Percentiles rank a stretch among this genome's conserved stretches.
These are phyloP conservation scores for Antrozous pallidus DNA, from an alignment of 2,797 vertebrate genomes.

Conservation along the genomic window DNA sequence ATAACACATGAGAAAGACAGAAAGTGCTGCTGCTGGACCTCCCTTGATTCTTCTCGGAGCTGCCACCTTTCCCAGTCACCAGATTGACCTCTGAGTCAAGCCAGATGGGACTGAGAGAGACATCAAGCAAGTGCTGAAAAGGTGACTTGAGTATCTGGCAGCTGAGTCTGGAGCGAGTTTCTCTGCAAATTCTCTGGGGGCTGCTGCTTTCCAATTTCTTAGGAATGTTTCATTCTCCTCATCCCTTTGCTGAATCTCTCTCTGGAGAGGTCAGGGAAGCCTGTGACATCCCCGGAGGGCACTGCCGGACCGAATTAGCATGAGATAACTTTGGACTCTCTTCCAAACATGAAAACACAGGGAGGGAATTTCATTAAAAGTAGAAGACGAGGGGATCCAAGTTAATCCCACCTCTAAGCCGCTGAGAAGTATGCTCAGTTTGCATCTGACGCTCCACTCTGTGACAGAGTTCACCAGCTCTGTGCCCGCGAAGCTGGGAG, in stretches of 20 bases:
- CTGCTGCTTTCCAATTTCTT: constrained; percentile 93
- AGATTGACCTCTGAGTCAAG: constrained; percentile 84
- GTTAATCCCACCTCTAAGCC: constrained; percentile 89
- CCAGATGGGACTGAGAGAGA: constrained; percentile 86
- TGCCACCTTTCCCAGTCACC: constrained; percentile 82
- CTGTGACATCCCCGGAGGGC: constrained; percentile 93
- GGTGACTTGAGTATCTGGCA: constrained; percentile 87
- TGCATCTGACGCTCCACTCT: constrained; percentile 80
- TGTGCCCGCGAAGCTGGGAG: constrained; percentile 78
- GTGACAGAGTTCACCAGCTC: constrained; percentile 82
- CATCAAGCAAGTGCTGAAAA: constrained; percentile 88
- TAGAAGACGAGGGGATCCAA: constrained; percentile 88
- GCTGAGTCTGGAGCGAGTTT: constrained; percentile 87
- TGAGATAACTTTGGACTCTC: constrained; percentile 94
- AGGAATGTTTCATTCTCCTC: constrained; percentile 98
- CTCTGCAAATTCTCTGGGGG: constrained; percentile 87
- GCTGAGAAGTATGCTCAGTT: constrained; percentile 81
- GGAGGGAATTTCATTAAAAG: constrained; percentile 92
- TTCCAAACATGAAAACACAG: constrained; percentile 86
- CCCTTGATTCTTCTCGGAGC: constrained; percentile 76
- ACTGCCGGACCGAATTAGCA: constrained; percentile 99
- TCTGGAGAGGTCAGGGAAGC: constrained; percentile 91
- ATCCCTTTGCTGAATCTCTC: constrained; percentile 86
- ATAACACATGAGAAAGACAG: constrained; percentile 57
- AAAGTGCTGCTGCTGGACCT: constrained; percentile 73